Evolutionary conservation across 30 jellyfish, hydroid and myxozoan species (phyloP), one percentile per base, ranked within the genome.

Genomic region (Morbakka virulenta): DNA sequence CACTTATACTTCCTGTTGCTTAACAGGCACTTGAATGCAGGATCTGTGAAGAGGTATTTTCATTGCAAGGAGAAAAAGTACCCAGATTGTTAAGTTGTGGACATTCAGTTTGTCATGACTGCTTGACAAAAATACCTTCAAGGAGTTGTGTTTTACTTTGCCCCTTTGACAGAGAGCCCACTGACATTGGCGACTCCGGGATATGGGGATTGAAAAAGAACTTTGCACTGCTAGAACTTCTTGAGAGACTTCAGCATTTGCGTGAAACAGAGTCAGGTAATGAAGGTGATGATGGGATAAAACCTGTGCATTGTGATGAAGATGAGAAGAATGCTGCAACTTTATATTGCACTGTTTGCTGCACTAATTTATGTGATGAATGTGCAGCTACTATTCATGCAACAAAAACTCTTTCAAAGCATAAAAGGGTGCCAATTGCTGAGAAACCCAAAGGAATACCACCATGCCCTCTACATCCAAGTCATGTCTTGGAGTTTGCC

Each of bases 91-190:
- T 91, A 47, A 27, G 95, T 9, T 91, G 98, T 80, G 98, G 98
- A 23, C 98, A 91, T 53, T 91, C 98, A 12, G 81, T 91, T 3
- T 91, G 98, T 62, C 98, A 91, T 85, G 96, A 84, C n/a, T 91
- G 98, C 36, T 86, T 91, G 35, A 33, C 93, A 3, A 84, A 83
- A 64, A 72, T 91, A n/a, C 84, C 86, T 33, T 35, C 61, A 25
- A 28, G 83, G 22, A 83, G 84, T 0, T 62, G 35, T 50, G 71
- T 74, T 17, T 67, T 91, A 32, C 81, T 66, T 48, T 91, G 98
- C 35, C 98, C 98, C 1, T 91, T 91, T 74, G 98, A 91, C 77
- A 69, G 98, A 51, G 81, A 79, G 27, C 92, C 98, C 23, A 91
- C 98, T 13, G 71, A 64, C 17, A 41, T 91, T 32, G 94, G 96